These are phyloP conservation scores for Dromius quadrimaculatus DNA, from an alignment of 2,888 invertebrate species.

Conservation along the genomic window DNA sequence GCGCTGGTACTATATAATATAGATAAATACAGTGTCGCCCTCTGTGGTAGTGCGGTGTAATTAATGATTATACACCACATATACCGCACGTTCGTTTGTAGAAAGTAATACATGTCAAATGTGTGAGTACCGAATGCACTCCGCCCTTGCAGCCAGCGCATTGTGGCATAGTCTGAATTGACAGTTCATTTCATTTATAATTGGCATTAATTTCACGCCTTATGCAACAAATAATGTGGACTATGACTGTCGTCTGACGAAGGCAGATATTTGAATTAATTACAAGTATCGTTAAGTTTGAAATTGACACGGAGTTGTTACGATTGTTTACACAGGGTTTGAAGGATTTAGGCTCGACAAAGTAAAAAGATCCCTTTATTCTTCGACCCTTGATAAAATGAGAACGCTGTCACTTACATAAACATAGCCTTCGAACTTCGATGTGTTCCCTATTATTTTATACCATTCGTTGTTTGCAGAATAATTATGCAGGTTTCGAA, in stretches of 20 bases:
- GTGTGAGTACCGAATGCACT: slow-evolving; percentile 53
- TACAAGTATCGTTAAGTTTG: slow-evolving; percentile 38
- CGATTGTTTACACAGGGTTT: slow-evolving; percentile 17
- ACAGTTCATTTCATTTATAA: slow-evolving; percentile 65
- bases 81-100: slow-evolving; percentile 13
- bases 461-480: too few species aligned
- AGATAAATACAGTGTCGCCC: background rate
- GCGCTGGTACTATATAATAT: too few species aligned
- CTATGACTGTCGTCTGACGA: slow-evolving; percentile 14
- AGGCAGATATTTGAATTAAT: slow-evolving; percentile 47
- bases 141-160: slow-evolving; percentile 61
- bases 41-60: background rate
- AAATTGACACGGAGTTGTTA: slow-evolving; percentile 36
- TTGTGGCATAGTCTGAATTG: slow-evolving; percentile 64
- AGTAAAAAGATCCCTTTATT: background rate
- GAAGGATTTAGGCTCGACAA: slow-evolving; percentile 4
- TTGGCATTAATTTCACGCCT: slow-evolving; percentile 66
- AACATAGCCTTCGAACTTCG: background rate
- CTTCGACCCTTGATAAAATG: background rate
- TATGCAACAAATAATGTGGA: slow-evolving; percentile 58
- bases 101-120: slow-evolving; percentile 63
- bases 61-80: slow-evolving; percentile 6
- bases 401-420: slow-evolving; percentile 2
- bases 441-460: too few species aligned
- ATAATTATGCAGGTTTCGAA: too few species aligned